Conservation (phyloP, 92 coral and sea anemone genomes). For the Nematostella vectensis region DNA sequence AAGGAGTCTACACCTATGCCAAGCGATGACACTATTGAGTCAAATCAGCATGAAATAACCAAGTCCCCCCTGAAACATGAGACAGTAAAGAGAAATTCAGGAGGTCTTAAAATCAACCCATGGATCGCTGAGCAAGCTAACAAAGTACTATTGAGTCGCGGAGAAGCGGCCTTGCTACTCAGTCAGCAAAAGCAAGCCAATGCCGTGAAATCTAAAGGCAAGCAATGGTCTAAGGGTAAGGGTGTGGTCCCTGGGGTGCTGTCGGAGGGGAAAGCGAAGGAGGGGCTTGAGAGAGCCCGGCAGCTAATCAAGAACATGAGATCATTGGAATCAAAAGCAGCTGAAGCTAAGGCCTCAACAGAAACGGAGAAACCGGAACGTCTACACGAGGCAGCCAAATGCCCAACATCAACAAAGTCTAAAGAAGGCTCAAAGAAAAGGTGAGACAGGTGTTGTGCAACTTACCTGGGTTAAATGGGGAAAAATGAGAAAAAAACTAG, state of each 20-base stretch:
- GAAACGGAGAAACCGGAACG: constrained; percentile 36
- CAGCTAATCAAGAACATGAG: constrained; percentile 63
- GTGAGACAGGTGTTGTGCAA: not conserved
- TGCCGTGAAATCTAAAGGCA: not conserved
- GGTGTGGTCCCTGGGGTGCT: constrained; percentile 12
- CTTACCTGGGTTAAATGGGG: too few relatives aligned
- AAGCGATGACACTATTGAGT: too few relatives aligned
- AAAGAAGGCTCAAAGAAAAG: constrained; percentile 3
- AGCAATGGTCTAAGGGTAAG: not conserved
- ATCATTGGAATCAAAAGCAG: constrained; percentile 48
- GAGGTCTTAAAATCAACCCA: constrained; percentile 70
- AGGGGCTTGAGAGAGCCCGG: constrained; percentile 71
- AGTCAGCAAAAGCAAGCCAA: constrained; percentile 37
- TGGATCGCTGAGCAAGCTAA: constrained; percentile 98
- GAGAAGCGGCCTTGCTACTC: constrained; percentile 54
- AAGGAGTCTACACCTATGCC: too few relatives aligned
- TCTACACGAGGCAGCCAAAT: constrained; percentile 54
- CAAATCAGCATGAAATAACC: too few relatives aligned
- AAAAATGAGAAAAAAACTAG: too few relatives aligned
- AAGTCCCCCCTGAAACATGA: too few relatives aligned
- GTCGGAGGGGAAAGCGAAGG: constrained; percentile 38
- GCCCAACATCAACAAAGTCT: constrained; percentile 2
- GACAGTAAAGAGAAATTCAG: constrained; percentile 30
- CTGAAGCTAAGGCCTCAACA: constrained; percentile 24
- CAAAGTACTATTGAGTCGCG: constrained; percentile 68